Evolutionary conservation across 2,797 vertebrate genomes (phyloP), one percentile per base, ranked within the genome.

Genomic region (Cercopithecus neglectus): DNA sequence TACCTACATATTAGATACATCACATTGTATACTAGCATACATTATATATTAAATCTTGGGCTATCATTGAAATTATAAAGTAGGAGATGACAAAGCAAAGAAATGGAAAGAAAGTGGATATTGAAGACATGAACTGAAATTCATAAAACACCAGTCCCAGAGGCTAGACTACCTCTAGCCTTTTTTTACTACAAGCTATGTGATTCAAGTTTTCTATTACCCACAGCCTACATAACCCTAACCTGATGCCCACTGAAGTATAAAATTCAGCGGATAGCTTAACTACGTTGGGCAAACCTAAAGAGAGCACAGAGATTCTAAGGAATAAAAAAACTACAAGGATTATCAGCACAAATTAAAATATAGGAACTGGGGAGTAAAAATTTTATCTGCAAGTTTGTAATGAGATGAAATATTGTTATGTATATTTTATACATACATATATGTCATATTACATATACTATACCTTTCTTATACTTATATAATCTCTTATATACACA

Each of bases 281-380:
- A 61, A 74, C 4, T 39, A 72, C 5, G 3, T 85, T 44, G 48
- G 26, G 12, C 9, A 72, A 89, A 67, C 1, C 28, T 72, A 93
- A 75, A 67, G 44, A 94, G 2, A 75, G 14, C 2, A 64, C 50
- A 83, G 92, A 75, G 10, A 74, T 84, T 44, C 94, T 67, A 41
- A 70, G 11, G 3, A 74, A 46, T 50, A 17, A 75, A 82, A 88
- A 92, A 50, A 26, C 26, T 76, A 70, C 53, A 67, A 14, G 22
- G 33, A 78, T 87, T 78, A 87, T 87, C 19, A 90, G 70, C 53
- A 92, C 33, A 92, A 89, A 21, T 72, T 89, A 95, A 93, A 90
- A 82, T 75, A 59, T 2, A 90, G 24, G 13, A 2, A 7, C 17
- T 82, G 1, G 2, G 2, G 21, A 50, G 33, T 67, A 64, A 91